Base-by-base conservation (phyloP, 2,113 vertebrate species). In the Nycticryphes semicollaris region DNA sequence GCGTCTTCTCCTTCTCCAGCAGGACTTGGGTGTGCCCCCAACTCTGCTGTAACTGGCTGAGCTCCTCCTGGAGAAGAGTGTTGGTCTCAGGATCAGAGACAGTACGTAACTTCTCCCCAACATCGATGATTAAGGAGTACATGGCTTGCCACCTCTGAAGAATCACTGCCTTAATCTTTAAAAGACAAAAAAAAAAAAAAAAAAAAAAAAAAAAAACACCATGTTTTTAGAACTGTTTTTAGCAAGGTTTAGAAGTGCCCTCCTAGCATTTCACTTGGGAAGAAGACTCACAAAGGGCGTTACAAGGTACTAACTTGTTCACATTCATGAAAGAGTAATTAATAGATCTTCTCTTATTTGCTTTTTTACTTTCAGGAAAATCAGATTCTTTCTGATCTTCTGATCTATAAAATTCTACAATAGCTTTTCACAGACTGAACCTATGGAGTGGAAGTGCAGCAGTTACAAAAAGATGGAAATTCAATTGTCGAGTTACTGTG, bases 91-190 rank as follows among this genome's bases (percentile, higher is more conserved):
- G 83, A 27, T 98, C 94, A 0, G 97, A 97, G 62, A 97, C 97
- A 8, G 90, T 86, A 76, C 98, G 98, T 62, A 99, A 79, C 96
- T 99, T 98, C 54, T 98, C 97, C 39, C 99, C 99, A 0, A 97
- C 84, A 54, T 99, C 98, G 70, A 99, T 91, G 12, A 98, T 97
- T 90, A 98, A 87, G 22, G 97, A 74, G 78, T 98, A 99, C 25
- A 96, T 97, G 75, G 97, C 95, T 80, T 98, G 97, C 85, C 98
- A 96, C 72, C 99, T 98, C 94, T 98, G 98, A 89, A 99, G 98
- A 86, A 98, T 84, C 87, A 98, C 96, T 64, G 98, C 97, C 20
- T 98, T 98, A 75, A 97, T 98, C 99, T 99, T 91, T 14, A 74
- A 84, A 64, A 89, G 21, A 54, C 59, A 60, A 47, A 51, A 45